These are phyloP conservation scores for Chirona hameri DNA, from an alignment of 2,888 invertebrate genomes.

Conservation along the genomic window DNA sequence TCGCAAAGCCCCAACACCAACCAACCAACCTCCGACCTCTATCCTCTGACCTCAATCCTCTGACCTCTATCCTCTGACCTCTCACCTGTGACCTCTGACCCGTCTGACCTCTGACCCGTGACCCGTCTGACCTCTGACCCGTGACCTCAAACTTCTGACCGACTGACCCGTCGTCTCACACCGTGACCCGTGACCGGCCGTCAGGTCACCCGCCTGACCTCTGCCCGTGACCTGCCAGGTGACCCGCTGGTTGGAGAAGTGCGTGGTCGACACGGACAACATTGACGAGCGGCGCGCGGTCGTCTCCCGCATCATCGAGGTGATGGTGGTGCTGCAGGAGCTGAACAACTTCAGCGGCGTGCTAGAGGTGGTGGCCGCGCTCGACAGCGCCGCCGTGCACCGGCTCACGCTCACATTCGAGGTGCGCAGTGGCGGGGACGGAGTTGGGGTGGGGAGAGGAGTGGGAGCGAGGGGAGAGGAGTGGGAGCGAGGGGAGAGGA, in stretches of 20 bases:
- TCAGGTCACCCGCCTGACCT: neutral
- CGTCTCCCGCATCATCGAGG: constrained; percentile 82
- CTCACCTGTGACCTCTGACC: too few relatives aligned
- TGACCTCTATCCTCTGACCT: too few relatives aligned
- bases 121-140: too few relatives aligned
- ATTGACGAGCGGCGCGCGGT: constrained; percentile 91
- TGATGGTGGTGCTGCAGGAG: constrained; percentile 87
- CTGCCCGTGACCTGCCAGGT: constrained; percentile 56
- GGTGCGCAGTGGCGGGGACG: constrained; percentile 49
- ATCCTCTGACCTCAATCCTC: too few relatives aligned
- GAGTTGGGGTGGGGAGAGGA: too few relatives aligned
- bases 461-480: too few relatives aligned
- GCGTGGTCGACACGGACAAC: constrained; percentile 92
- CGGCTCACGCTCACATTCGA: constrained; percentile 77
- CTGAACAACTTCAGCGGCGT: constrained; percentile 96
- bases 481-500: too few relatives aligned
- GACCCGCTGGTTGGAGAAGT: constrained; percentile 93
- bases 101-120: too few relatives aligned
- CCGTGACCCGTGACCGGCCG: neutral
- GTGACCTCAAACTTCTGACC: too few relatives aligned
- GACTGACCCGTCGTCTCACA: too few relatives aligned
- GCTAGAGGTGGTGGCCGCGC: constrained; percentile 83
- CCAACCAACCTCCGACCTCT: too few relatives aligned
- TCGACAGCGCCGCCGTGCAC: constrained; percentile 86
- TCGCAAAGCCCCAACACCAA: too few relatives aligned